phyloP scores from a whole-genome alignment of 2,113 vertebrate species.

The Egretta garzetta region DNA sequence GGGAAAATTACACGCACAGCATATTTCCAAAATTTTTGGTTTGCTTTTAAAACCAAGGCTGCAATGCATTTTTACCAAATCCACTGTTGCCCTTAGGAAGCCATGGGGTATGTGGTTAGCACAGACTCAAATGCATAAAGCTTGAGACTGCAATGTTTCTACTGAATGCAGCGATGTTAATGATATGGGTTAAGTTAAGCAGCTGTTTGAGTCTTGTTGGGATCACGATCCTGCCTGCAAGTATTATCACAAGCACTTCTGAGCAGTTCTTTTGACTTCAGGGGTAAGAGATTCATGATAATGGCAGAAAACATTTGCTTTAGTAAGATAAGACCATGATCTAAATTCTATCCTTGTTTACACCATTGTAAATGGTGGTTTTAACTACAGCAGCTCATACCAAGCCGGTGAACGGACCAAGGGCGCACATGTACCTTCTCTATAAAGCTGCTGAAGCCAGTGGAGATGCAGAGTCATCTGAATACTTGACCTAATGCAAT shows the following conservation, averaged over 20 bases:
- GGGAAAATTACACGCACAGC: neutral
- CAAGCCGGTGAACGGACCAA: neutral
- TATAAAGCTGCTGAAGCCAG: neutral
- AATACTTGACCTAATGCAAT: neutral
- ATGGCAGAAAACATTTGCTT: neutral
- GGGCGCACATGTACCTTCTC: neutral
- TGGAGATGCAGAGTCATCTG: neutral
- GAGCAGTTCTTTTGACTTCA: neutral
- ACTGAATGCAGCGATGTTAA: neutral
- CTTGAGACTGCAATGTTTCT: neutral
- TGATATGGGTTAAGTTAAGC: neutral
- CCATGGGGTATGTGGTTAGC: accelerated
- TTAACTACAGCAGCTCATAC: neutral
- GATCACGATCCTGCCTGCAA: constrained; percentile 1
- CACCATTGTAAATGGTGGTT: neutral
- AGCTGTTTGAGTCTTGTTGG: neutral
- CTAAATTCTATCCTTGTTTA: neutral
- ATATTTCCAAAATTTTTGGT: neutral
- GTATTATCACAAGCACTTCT: neutral
- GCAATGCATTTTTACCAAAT: neutral
- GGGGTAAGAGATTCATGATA: neutral
- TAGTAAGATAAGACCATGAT: neutral
- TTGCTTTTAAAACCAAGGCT: neutral
- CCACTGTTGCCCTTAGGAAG: neutral
- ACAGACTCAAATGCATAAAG: accelerated